Conservation (phyloP, 2,888 invertebrate species). For the Spicauda simplicius region DNA sequence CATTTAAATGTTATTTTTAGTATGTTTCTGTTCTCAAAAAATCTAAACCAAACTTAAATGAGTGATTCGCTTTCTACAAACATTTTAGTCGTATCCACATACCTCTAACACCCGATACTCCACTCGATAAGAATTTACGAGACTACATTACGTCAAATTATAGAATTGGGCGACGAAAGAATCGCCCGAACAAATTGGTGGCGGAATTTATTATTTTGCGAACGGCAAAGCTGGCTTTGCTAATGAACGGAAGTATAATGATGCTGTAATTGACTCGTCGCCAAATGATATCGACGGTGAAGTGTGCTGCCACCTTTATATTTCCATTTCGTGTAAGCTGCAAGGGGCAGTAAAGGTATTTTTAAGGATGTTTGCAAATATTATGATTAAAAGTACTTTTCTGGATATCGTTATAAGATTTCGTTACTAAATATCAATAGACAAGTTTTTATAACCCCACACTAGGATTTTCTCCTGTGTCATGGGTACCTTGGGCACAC, state of each 20-base stretch:
- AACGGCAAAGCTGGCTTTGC: conserved; percentile 28
- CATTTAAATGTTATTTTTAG: no score
- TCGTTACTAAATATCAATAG: no score
- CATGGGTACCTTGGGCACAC: no score
- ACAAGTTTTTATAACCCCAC: no score
- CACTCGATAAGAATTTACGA: conserved; percentile 56
- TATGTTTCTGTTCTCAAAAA: no score
- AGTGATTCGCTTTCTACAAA: background rate
- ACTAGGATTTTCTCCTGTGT: no score
- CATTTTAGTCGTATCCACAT: conserved; percentile 32
- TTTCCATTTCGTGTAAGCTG: background rate
- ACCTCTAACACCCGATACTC: conserved; percentile 30
- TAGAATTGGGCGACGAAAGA: conserved; percentile 55
- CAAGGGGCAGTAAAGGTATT: background rate
- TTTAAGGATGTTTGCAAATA: background rate
- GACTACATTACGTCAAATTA: conserved; percentile 64
- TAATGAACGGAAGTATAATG: conserved; percentile 33
- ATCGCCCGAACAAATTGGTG: conserved; percentile 58
- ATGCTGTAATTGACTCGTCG: conserved; percentile 26
- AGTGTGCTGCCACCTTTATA: conserved; percentile 14
- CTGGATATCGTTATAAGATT: no score
- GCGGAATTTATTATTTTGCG: conserved; percentile 50
- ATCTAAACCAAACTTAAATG: no score
- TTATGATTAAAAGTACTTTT: background rate
- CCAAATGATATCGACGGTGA: conserved; percentile 24